phyloP scores from a whole-genome alignment of 1,140 invertebrate species.

The Dysdera silvatica region DNA sequence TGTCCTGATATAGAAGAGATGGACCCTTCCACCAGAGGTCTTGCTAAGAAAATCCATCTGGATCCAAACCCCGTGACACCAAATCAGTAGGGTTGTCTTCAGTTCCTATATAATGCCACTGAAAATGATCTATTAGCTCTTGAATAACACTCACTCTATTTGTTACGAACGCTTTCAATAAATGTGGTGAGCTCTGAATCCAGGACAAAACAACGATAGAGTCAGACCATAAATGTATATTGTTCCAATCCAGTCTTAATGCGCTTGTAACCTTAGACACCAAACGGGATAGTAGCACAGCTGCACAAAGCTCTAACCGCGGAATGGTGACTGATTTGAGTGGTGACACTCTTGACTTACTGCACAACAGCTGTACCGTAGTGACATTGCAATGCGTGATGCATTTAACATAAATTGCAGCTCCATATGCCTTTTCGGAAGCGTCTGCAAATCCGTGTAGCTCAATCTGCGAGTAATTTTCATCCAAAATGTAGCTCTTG shows the following conservation, averaged over 20 bases:
- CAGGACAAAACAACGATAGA: slow-evolving; percentile 33
- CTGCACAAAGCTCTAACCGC: slow-evolving; percentile 11
- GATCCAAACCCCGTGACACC: neutral
- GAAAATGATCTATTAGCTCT: neutral
- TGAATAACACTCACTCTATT: too few species aligned
- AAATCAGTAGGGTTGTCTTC: neutral
- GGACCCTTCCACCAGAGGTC: neutral
- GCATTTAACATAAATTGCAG: slow-evolving; percentile 39
- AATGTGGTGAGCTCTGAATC: slow-evolving; percentile 38
- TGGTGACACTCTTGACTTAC: slow-evolving; percentile 26
- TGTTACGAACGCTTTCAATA: slow-evolving; percentile 43
- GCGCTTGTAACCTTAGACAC: neutral
- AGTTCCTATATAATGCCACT: neutral
- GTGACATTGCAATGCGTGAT: neutral
- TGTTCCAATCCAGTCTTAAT: neutral
- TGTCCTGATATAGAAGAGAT: neutral
- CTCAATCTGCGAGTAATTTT: slow-evolving; percentile 11
- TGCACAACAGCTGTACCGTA: neutral
- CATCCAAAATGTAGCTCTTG: slow-evolving; percentile 13
- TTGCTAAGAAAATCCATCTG: too few species aligned
- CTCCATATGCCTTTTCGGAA: slow-evolving; percentile 41
- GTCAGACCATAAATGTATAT: neutral
- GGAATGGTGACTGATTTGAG: slow-evolving; percentile 14
- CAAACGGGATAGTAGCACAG: slow-evolving; percentile 12
- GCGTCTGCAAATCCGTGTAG: slow-evolving; percentile 44